phyloP scores from a whole-genome alignment of 2,113 vertebrate genomes.

The Aleadryas rufinucha region DNA sequence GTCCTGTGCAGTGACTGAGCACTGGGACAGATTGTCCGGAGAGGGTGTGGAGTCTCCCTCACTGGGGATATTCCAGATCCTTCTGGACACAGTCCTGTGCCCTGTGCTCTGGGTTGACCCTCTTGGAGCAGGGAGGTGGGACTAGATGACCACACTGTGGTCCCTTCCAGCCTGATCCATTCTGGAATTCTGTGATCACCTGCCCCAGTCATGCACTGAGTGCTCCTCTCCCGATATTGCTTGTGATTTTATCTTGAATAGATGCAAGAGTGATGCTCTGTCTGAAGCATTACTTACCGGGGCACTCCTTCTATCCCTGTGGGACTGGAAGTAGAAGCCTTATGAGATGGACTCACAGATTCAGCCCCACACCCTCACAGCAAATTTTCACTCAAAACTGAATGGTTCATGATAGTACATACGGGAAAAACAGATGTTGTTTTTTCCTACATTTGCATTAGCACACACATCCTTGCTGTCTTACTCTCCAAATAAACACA shows the following conservation, averaged over 20 bases:
- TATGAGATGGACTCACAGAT: not conserved
- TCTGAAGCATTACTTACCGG: not conserved
- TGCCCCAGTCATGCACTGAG: fast-evolving
- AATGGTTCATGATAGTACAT: fast-evolving
- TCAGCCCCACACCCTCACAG: fast-evolving
- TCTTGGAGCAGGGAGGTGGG: not conserved
- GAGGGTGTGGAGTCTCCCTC: not conserved
- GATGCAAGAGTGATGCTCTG: not conserved
- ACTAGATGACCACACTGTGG: too few relatives aligned
- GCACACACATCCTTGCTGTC: not conserved
- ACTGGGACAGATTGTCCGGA: not conserved
- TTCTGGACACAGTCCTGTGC: not conserved
- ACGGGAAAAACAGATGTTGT: fast-evolving
- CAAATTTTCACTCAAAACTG: not conserved
- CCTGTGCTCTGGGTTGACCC: not conserved
- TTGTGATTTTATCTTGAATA: not conserved
- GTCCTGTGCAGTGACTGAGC: fast-evolving
- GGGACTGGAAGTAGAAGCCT: not conserved
- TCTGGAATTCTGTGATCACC: not conserved
- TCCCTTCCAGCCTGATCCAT: not conserved
- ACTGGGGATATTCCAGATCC: not conserved
- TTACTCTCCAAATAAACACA: not conserved
- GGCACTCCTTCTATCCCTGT: fast-evolving
- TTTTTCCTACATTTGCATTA: not conserved
- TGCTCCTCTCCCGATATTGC: not conserved